Evolutionary conservation across 2,888 invertebrate species (phyloP).

Genomic region (Chromoteleia sp.): DNA sequence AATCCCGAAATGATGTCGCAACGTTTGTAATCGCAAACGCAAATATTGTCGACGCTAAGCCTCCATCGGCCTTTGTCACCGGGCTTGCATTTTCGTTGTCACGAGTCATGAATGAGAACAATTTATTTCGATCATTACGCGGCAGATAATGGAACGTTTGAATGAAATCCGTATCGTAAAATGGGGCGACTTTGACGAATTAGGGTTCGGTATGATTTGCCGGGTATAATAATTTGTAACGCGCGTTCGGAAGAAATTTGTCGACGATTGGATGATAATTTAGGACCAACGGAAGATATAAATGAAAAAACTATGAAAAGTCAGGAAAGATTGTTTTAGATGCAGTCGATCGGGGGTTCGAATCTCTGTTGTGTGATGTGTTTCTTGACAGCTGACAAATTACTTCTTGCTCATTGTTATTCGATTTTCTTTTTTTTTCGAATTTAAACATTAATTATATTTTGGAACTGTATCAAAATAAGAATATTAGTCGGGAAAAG

Average conservation of each 20-base stretch:
- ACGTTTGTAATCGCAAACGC: slow-evolving; percentile 49
- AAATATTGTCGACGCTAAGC: slow-evolving; percentile 42
- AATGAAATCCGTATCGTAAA: slow-evolving; percentile 21
- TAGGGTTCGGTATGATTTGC: slow-evolving; percentile 1
- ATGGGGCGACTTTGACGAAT: slow-evolving; percentile 17
- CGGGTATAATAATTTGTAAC: neutral
- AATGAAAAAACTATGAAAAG: slow-evolving; percentile 6
- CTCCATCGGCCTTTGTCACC: slow-evolving; percentile 27
- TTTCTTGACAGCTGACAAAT: too few relatives aligned
- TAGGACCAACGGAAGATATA: slow-evolving; percentile 4
- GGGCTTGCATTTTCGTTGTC: slow-evolving; percentile 34
- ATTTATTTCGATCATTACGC: slow-evolving; percentile 49
- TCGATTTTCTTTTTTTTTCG: too few relatives aligned
- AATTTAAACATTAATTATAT: too few relatives aligned
- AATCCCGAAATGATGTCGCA: slow-evolving; percentile 18
- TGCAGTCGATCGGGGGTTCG: neutral
- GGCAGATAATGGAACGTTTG: slow-evolving; percentile 24
- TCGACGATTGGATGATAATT: neutral
- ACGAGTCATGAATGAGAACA: slow-evolving; percentile 50
- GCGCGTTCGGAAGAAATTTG: neutral
- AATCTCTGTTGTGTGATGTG: too few relatives aligned
- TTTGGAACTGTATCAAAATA: too few relatives aligned
- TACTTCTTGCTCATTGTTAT: neutral
- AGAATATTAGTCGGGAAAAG: too few relatives aligned
- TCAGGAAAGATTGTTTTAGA: neutral